Percentiles rank a stretch among this genome's conserved stretches.
These are phyloP conservation scores for Vulpes lagopus DNA, from an alignment of 2,113 vertebrate species.

Conservation along the genomic window DNA sequence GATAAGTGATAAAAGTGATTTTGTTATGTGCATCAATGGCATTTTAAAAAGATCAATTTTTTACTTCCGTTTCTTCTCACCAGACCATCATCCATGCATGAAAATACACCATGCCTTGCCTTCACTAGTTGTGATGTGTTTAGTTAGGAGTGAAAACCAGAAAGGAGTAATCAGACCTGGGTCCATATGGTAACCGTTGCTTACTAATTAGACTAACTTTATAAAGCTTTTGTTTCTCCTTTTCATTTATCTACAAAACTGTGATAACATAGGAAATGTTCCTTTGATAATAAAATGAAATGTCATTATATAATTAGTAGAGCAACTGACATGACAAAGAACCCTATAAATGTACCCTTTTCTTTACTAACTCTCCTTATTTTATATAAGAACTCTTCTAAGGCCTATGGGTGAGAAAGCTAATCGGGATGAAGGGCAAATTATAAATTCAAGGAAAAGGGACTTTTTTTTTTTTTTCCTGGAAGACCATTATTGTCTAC, in stretches of 20 bases:
- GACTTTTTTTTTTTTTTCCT: neutral
- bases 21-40: neutral
- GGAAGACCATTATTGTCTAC: neutral
- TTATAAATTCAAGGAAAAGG: neutral
- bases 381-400: neutral
- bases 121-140: neutral
- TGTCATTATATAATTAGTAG: neutral
- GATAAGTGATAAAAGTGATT: neutral
- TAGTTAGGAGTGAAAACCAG: neutral
- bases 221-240: neutral
- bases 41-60: neutral
- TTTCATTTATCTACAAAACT: neutral
- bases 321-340: neutral
- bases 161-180: neutral
- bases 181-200: neutral
- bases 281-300: slow-evolving; percentile 30
- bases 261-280: neutral
- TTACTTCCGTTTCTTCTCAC: neutral
- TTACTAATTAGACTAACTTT: neutral
- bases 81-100: neutral
- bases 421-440: neutral
- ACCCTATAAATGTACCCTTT: neutral
- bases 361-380: neutral
- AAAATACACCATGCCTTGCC: neutral
- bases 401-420: neutral